A percentile compares a stretch with the other conserved stretches of the same genome.
Conservation (phyloP, 35 echinoderm and acorn worm species). For the Heliocidaris tuberculata region DNA sequence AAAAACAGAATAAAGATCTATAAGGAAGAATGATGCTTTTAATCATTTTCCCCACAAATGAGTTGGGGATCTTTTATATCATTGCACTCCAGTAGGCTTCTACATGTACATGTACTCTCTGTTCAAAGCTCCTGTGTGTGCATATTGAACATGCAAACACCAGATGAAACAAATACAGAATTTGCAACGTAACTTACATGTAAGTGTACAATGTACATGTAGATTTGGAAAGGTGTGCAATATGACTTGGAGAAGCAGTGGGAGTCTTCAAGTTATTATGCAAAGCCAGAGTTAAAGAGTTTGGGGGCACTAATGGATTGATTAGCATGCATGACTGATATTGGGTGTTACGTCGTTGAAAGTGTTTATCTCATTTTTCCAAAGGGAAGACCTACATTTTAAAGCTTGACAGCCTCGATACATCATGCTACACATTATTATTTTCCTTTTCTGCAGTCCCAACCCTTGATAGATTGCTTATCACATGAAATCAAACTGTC, state of each 20-base stretch:
- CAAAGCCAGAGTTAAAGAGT: not conserved
- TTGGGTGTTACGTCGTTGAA: not conserved
- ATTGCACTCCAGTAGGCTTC: not conserved
- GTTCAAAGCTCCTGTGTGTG: too few species aligned
- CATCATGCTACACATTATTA: not conserved
- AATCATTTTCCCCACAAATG: too few species aligned
- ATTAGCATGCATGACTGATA: not conserved
- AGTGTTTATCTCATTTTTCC: not conserved
- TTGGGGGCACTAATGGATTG: not conserved
- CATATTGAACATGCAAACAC: too few species aligned
- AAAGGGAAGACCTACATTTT: too few species aligned
- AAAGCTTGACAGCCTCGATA: not conserved
- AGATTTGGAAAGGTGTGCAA: not conserved
- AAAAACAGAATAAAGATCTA: too few species aligned
- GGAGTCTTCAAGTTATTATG: not conserved
- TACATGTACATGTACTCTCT: not conserved
- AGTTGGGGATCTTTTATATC: not conserved
- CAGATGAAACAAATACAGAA: too few species aligned
- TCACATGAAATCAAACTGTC: not conserved
- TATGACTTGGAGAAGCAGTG: not conserved
- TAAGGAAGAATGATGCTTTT: too few species aligned
- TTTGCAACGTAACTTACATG: not conserved
- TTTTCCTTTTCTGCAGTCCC: not conserved
- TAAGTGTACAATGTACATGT: too few species aligned
- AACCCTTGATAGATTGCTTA: not conserved